Conservation (phyloP, 2,113 vertebrate species). For the Cynopterus brachyotis region DNA sequence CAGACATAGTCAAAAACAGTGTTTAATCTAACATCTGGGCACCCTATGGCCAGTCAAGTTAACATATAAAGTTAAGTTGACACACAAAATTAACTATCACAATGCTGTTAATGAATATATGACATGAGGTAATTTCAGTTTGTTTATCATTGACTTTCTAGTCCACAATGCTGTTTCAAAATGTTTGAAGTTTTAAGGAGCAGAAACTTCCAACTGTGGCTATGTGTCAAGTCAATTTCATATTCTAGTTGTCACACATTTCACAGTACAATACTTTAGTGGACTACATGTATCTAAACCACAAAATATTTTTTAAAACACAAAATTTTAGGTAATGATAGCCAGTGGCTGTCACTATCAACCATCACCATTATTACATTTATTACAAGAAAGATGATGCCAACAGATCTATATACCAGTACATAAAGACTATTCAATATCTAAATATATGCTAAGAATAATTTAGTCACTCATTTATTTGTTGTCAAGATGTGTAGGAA, state of each 20-base stretch:
- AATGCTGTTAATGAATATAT: background rate
- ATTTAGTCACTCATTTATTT: conserved; percentile 9
- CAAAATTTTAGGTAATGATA: background rate
- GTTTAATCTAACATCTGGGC: background rate
- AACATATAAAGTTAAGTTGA: no score
- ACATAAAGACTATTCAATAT: background rate
- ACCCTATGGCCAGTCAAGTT: background rate
- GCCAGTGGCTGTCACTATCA: background rate
- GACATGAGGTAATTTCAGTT: conserved; percentile 38
- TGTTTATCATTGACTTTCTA: background rate
- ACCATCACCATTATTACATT: background rate
- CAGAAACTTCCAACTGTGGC: background rate
- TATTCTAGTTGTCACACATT: background rate
- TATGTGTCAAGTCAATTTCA: background rate
- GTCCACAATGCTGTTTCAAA: background rate
- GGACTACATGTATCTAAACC: background rate
- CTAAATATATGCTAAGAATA: background rate
- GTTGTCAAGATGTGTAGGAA: background rate
- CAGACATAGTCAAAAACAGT: background rate
- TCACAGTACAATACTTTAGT: background rate
- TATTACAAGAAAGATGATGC: background rate
- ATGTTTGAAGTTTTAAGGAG: background rate
- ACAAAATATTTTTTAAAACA: conserved; percentile 8
- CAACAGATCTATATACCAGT: background rate
- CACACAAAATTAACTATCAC: background rate